phyloP scores from a whole-genome alignment of 1,140 invertebrate genomes.

The Drosophila suzukii region DNA sequence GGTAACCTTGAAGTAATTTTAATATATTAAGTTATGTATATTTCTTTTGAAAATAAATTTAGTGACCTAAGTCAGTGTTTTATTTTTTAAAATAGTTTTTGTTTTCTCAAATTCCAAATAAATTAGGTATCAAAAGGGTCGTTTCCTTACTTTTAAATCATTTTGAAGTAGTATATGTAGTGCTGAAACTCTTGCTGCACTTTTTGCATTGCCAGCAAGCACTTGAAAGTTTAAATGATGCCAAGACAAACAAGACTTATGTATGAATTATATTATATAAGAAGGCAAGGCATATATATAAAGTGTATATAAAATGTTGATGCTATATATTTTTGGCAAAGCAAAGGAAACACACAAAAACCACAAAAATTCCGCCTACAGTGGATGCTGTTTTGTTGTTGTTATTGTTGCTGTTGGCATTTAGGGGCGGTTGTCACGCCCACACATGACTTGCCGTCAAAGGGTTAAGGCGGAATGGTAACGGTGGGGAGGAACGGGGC shows the following conservation, averaged over 20 bases:
- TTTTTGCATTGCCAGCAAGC: constrained; percentile 38
- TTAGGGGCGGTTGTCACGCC: constrained; percentile 42
- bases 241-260: constrained; percentile 18
- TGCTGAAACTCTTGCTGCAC: constrained; percentile 34
- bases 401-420: constrained; percentile 24
- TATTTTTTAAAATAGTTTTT: no score
- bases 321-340: constrained; percentile 7
- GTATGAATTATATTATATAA: constrained; percentile 17
- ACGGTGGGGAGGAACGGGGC: not conserved
- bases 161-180: not conserved
- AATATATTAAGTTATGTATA: no score
- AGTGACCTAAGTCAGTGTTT: no score
- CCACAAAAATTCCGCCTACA: constrained; percentile 73
- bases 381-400: constrained; percentile 35
- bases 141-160: not conserved
- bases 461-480: constrained; percentile 41
- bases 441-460: constrained; percentile 59
- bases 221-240: constrained; percentile 50
- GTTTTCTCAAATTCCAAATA: no score
- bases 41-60: no score
- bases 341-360: constrained; percentile 50
- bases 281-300: constrained; percentile 5
- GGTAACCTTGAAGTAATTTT: no score
- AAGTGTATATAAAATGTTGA: constrained; percentile 1
- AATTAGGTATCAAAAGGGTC: not conserved